These are phyloP conservation scores for Drosophila siamana DNA, from an alignment of 2,888 invertebrate species.

Conservation along the genomic window DNA sequence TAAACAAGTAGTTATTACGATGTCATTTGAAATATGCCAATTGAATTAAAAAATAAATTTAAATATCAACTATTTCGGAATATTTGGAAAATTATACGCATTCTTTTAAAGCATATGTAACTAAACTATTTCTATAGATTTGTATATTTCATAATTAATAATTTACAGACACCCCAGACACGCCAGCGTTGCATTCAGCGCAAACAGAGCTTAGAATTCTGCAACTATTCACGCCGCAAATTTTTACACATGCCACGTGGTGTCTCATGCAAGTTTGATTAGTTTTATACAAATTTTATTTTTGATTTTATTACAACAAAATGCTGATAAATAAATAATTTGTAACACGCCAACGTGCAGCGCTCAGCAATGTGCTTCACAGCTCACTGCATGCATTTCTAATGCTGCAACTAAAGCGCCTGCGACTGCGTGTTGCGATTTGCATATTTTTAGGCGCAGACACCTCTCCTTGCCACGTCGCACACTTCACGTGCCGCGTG, in stretches of 20 bases:
- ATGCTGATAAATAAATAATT: conserved; percentile 53
- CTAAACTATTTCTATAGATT: background rate
- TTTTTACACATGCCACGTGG: conserved; percentile 48
- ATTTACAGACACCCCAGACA: background rate
- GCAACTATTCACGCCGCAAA: conserved; percentile 39
- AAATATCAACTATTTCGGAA: no score
- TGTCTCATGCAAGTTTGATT: conserved; percentile 63
- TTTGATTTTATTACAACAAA: conserved; percentile 70
- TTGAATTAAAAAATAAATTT: no score
- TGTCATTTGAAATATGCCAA: no score
- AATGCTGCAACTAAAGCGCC: conserved; percentile 48
- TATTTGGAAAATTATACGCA: no score
- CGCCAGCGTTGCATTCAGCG: conserved; percentile 7
- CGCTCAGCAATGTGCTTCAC: conserved; percentile 34
- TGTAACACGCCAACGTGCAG: conserved; percentile 45
- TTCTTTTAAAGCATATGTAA: no score
- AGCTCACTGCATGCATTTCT: conserved; percentile 68
- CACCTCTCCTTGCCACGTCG: conserved; percentile 1
- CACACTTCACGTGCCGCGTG: background rate
- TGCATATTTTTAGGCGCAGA: conserved; percentile 74
- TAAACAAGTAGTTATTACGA: no score
- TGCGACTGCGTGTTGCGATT: conserved; percentile 50
- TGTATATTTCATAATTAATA: background rate
- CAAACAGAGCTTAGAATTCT: conserved; percentile 70
- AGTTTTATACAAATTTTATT: conserved; percentile 60